These are phyloP conservation scores for Collichthys lucidus DNA, from an alignment of 2,113 vertebrate species.

Conservation along the genomic window DNA sequence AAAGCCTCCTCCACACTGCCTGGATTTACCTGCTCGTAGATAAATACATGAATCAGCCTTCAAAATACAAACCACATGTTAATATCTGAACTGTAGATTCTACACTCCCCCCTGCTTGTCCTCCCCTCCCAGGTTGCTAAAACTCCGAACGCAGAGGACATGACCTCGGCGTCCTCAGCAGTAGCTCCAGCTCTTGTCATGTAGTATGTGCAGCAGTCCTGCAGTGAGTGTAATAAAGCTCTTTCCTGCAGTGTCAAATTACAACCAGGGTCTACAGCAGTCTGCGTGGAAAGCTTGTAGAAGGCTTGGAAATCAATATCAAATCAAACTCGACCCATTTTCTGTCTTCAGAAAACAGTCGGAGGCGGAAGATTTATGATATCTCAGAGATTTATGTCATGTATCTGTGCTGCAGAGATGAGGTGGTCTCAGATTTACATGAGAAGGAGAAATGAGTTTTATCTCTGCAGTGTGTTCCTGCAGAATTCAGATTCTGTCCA, in stretches of 20 bases:
- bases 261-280: background rate
- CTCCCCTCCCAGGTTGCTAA: background rate
- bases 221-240: slow-evolving; percentile 16
- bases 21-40: background rate
- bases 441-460: background rate
- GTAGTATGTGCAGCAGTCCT: slow-evolving; percentile 1
- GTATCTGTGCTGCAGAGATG: background rate
- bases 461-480: background rate
- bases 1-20: background rate
- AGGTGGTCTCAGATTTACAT: background rate
- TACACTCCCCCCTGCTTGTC: background rate
- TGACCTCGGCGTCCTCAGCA: background rate
- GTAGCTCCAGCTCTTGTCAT: background rate
- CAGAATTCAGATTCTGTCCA: too few species aligned
- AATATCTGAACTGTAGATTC: background rate
- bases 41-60: background rate
- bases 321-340: slow-evolving; percentile 30
- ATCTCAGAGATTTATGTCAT: background rate
- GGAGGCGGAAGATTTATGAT: background rate
- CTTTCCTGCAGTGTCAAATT: slow-evolving; percentile 24
- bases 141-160: slow-evolving; percentile 4
- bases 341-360: background rate
- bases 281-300: background rate
- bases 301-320: slow-evolving; percentile 27
- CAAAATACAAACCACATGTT: background rate